Conservation (phyloP, 2,113 vertebrate species). For the Eptesicus fuscus region DNA sequence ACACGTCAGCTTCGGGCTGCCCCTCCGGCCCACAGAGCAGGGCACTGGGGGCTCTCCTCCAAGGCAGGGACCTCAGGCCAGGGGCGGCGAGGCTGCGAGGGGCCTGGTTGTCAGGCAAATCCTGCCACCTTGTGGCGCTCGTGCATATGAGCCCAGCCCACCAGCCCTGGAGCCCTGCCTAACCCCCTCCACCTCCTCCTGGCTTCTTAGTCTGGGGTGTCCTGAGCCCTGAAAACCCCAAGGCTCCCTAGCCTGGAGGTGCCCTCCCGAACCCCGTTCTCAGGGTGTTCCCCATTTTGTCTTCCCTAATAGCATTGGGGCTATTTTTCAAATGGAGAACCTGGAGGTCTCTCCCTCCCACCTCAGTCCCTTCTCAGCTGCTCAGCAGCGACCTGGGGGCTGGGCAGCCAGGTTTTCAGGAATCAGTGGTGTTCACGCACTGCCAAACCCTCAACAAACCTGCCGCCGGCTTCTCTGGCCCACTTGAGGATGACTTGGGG, state of each 20-base stretch:
- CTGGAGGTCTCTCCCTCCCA: not conserved
- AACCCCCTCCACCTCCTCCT: not conserved
- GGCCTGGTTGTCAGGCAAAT: conserved; percentile 55
- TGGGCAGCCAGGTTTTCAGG: not conserved
- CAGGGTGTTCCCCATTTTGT: not conserved
- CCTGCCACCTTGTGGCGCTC: conserved; percentile 75
- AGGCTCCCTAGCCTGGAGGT: not conserved
- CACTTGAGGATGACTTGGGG: not conserved
- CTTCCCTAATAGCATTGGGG: not conserved
- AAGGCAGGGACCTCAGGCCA: not conserved
- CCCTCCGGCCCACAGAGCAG: not conserved
- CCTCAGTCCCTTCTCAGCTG: not conserved
- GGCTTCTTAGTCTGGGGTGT: not conserved
- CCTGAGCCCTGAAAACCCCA: not conserved
- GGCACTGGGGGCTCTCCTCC: not conserved
- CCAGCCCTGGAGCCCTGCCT: not conserved
- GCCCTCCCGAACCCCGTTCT: not conserved
- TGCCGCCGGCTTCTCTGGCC: not conserved
- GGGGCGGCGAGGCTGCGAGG: not conserved
- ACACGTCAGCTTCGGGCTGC: not conserved
- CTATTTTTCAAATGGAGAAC: not conserved
- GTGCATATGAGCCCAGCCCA: not conserved
- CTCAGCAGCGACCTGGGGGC: not conserved
- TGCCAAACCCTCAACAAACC: not conserved
- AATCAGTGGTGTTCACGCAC: not conserved